A percentile compares a stretch with the other conserved stretches of the same genome.
phyloP scores from a whole-genome alignment of 1,140 invertebrate species.

The Euwallacea similis region DNA sequence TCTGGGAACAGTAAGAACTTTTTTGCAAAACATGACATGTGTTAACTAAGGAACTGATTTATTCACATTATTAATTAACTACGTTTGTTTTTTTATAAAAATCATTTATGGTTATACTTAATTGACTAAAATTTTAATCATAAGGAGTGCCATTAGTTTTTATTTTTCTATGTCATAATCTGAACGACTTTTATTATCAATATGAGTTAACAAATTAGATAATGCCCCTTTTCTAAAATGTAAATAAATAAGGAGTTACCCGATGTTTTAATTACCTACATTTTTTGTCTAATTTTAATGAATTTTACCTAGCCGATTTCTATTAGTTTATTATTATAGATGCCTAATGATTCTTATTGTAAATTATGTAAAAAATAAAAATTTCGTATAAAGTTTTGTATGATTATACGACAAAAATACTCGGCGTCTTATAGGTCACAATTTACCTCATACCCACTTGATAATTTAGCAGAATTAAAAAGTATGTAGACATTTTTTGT shows the following conservation, averaged over 20 bases:
- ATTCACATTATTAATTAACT: neutral
- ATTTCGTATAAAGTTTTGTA: too few relatives aligned
- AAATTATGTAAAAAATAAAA: too few relatives aligned
- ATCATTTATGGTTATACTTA: too few relatives aligned
- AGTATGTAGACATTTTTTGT: too few relatives aligned
- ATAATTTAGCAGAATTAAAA: too few relatives aligned
- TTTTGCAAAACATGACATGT: neutral
- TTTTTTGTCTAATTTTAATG: conserved; percentile 11
- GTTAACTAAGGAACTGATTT: conserved; percentile 27
- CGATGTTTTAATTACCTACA: conserved; percentile 12
- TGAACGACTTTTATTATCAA: conserved; percentile 9
- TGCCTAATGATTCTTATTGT: too few relatives aligned
- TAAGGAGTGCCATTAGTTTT: conserved; percentile 36
- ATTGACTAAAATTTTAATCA: neutral
- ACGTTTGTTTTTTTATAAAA: neutral
- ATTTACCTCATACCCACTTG: too few relatives aligned
- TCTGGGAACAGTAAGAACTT: neutral
- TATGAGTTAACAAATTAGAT: neutral
- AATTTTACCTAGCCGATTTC: conserved; percentile 19
- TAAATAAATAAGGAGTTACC: conserved; percentile 26
- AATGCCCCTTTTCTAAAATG: conserved; percentile 5
- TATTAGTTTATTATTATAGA: too few relatives aligned
- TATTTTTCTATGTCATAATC: conserved; percentile 18
- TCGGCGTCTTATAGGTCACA: too few relatives aligned
- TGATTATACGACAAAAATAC: too few relatives aligned